Base-by-base conservation (phyloP, 2,797 vertebrate species). In the Cichlasoma orientale region DNA sequence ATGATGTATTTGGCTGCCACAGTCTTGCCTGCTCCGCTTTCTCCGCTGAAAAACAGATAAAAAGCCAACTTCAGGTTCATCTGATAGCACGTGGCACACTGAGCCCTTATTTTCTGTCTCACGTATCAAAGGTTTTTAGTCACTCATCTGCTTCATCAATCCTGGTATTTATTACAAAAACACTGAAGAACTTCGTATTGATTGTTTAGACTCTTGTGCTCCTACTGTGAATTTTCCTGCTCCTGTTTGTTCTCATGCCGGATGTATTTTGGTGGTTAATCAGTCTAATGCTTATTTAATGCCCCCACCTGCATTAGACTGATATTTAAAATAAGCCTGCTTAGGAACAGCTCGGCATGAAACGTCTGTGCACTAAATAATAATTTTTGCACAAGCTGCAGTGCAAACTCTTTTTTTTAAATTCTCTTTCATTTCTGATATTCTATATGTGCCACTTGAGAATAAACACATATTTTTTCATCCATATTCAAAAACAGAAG, bases 1-100 rank as follows among this genome's bases (percentile, higher is more conserved):
- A 99, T 99, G 74, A 99, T 99, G 57, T 99, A 99, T 86, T 99
- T 99, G 82, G 98, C 98, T 72, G 98, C 98, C 57, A 99, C 98
- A 0, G 98, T 99, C 94, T 99, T 99, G 25, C 98, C 98, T 33
- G 98, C 98, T 72, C 98, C 98, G 5, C 98, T 99, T 92, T 99
- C 98, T 2, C 98, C 98, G 57, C 98, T 99, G 87, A 0, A 77
- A 82, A 57, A 87, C 53, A 90, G 11, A 85, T 0, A 50, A 69
- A 75, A 58, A 27, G 21, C 21, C 9, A 25, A 13, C 58, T 4
- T 56, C 3, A 21, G 41, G 57, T 19, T 52, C 18, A 50, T 25
- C 10, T 19, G 16, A 58, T 7, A 44, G 27, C 71, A 66, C 47
- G 68, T 29, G 3, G 38, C 59, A 66, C 16, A 66, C 1, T 3